A percentile compares a stretch with the other conserved stretches of the same genome.
Conservation (phyloP, 2,888 invertebrate species). For the Lamproptera curius region DNA sequence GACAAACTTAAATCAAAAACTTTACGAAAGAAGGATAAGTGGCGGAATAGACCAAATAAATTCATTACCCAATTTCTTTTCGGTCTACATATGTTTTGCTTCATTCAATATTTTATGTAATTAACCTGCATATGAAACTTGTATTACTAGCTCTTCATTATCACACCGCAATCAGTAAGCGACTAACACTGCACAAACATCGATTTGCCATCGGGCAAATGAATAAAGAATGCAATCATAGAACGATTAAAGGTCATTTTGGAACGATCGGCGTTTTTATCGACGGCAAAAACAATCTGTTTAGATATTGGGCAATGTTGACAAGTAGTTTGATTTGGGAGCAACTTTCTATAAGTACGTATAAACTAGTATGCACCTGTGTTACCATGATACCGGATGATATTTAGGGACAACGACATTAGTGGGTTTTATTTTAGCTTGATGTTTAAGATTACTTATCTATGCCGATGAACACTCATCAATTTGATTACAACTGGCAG, state of each 20-base stretch:
- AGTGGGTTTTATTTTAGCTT: too few species aligned
- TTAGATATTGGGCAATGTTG: slow-evolving; percentile 56
- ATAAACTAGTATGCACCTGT: slow-evolving; percentile 51
- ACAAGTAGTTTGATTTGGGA: slow-evolving; percentile 61
- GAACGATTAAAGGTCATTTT: slow-evolving; percentile 15
- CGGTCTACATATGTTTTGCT: too few species aligned
- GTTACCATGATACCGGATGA: slow-evolving; percentile 34
- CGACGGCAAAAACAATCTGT: slow-evolving; percentile 16
- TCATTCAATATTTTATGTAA: too few species aligned
- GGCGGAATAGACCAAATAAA: too few species aligned
- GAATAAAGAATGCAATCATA: slow-evolving; percentile 5
- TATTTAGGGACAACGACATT: slow-evolving; percentile 7
- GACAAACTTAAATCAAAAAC: too few species aligned
- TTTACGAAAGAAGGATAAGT: too few species aligned
- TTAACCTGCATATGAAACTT: slow-evolving; percentile 5
- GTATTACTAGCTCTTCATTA: slow-evolving; percentile 7
- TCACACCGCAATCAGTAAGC: slow-evolving; percentile 7
- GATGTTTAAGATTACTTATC: too few species aligned
- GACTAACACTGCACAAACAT: slow-evolving; percentile 10
- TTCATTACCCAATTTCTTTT: too few species aligned
- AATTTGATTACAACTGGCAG: too few species aligned
- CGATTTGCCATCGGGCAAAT: slow-evolving; percentile 3
- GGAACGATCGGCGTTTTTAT: slow-evolving; percentile 8
- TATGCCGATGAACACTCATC: too few species aligned
- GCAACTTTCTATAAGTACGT: slow-evolving; percentile 69